A percentile compares a stretch with the other conserved stretches of the same genome.
Evolutionary conservation across 2,888 invertebrate species (phyloP).

Genomic region (Reticulitermes lucifugus): DNA sequence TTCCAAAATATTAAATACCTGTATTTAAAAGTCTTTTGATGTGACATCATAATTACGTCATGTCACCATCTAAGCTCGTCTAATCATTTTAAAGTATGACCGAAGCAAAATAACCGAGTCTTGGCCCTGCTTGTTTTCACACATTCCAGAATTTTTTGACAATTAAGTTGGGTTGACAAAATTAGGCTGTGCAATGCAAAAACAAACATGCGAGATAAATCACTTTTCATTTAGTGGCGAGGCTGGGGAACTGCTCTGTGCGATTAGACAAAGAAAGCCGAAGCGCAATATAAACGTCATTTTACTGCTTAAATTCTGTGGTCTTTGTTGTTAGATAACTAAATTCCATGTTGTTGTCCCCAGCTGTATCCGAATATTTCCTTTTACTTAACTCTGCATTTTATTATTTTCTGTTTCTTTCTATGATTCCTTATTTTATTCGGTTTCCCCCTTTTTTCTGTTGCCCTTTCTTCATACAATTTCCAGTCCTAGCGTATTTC

Average conservation of each 20-base stretch:
- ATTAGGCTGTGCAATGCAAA: not conserved
- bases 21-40: not conserved
- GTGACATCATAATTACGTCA: not conserved
- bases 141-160: not conserved
- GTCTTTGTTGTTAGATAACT: not conserved
- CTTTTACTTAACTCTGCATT: not conserved
- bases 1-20: too few relatives aligned
- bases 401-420: too few relatives aligned
- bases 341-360: not conserved
- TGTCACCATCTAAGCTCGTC: not conserved
- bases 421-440: too few relatives aligned
- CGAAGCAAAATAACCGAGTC: not conserved
- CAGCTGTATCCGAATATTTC: not conserved
- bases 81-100: not conserved
- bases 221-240: not conserved
- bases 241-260: not conserved
- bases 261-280: not conserved
- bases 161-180: not conserved
- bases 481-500: too few relatives aligned
- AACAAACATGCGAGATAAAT: slow-evolving; percentile 7
- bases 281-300: not conserved
- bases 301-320: not conserved
- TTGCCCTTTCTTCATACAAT: too few relatives aligned
- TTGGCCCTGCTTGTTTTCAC: not conserved
- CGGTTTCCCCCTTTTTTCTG: too few relatives aligned